Evolutionary conservation across 2,888 invertebrate genomes (phyloP).

Genomic region (Nephrotoma appendiculata): DNA sequence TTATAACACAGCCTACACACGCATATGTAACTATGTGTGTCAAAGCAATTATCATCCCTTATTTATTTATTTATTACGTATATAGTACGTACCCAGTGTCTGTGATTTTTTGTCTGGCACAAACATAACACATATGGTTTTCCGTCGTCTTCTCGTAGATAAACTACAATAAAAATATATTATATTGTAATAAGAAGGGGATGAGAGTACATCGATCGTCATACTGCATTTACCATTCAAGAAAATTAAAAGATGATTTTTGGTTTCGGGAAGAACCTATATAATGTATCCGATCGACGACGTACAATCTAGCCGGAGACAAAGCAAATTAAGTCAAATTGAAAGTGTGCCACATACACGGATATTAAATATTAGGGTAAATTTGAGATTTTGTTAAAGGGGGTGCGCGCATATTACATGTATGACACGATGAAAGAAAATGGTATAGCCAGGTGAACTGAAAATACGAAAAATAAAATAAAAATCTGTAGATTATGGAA

Average conservation of each 20-base stretch:
- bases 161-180: not conserved
- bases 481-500: not conserved
- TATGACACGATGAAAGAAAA: not conserved
- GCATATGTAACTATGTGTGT: not conserved
- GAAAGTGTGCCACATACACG: not conserved
- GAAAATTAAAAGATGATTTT: not conserved
- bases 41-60: not conserved
- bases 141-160: not conserved
- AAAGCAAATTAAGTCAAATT: not conserved
- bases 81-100: not conserved
- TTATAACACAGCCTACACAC: not conserved
- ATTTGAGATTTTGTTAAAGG: not conserved
- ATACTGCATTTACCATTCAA: not conserved
- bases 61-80: not conserved
- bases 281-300: not conserved
- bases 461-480: not conserved
- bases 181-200: not conserved
- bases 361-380: not conserved
- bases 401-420: not conserved
- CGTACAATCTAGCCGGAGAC: not conserved
- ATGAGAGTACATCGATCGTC: not conserved
- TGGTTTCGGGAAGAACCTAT: not conserved
- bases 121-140: not conserved
- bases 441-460: not conserved
- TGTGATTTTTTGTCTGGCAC: not conserved